Conservation (phyloP, 2,797 vertebrate genomes). For the Muscicapa comitata region DNA sequence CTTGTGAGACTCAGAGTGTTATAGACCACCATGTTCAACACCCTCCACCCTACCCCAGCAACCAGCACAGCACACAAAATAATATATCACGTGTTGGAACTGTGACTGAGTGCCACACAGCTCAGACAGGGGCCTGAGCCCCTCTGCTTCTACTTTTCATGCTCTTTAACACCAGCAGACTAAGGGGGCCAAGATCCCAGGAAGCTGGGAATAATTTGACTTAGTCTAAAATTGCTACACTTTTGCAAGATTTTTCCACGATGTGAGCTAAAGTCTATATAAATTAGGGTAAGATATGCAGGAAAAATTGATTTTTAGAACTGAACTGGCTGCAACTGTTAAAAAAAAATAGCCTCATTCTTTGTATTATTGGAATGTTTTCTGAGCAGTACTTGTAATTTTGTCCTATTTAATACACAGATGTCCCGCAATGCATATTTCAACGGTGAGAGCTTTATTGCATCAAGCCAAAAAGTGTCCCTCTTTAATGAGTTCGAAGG, state of each 20-base stretch:
- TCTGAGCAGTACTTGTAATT: not conserved
- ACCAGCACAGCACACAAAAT: not conserved
- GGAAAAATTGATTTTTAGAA: not conserved
- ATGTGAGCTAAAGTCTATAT: not conserved
- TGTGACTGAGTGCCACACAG: not conserved
- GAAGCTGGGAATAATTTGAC: not conserved
- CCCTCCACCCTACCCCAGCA: not conserved
- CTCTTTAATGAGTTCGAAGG: constrained; percentile 89
- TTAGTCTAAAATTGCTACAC: not conserved
- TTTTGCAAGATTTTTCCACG: not conserved
- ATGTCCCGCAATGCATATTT: constrained; percentile 94
- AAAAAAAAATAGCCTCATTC: not conserved
- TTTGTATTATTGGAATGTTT: not conserved
- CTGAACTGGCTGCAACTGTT: not conserved
- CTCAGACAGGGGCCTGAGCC: not conserved
- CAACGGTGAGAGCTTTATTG: constrained; percentile 87
- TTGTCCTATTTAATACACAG: constrained; percentile 70
- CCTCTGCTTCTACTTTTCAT: not conserved
- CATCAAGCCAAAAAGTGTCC: constrained; percentile 86
- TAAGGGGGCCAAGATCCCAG: not conserved
- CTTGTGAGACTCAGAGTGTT: not conserved
- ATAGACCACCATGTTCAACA: not conserved
- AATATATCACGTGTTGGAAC: not conserved
- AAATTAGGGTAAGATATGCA: not conserved
- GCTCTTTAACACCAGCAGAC: not conserved